Evolutionary conservation across 2,113 vertebrate species (phyloP).

Genomic region (Cygnus buccinator): DNA sequence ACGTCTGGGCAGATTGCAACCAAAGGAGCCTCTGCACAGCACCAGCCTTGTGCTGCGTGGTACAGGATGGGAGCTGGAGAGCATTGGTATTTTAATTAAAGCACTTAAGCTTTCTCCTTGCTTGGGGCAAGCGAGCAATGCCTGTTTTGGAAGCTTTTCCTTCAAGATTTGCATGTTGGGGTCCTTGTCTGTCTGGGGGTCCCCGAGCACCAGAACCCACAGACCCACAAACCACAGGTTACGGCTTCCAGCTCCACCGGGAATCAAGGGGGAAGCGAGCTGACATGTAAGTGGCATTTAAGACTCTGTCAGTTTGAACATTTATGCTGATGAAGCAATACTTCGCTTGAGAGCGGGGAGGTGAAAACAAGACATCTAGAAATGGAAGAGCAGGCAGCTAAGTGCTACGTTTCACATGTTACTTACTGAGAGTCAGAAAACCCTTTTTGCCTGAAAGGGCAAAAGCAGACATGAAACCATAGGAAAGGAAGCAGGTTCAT

Average conservation of each 20-base stretch:
- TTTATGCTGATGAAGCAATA: constrained; percentile 35
- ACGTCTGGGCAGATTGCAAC: neutral
- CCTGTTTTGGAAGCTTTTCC: neutral
- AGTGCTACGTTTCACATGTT: neutral
- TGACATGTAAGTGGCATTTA: neutral
- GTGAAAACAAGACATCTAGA: neutral
- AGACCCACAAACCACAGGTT: neutral
- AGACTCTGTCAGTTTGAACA: neutral
- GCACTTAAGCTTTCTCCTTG: neutral
- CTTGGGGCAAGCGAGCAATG: fast-evolving
- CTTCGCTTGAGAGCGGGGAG: neutral
- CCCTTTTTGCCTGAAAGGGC: neutral
- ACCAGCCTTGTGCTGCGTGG: neutral
- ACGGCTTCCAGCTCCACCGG: neutral
- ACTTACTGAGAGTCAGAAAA: neutral
- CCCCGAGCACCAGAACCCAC: neutral
- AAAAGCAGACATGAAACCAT: constrained; percentile 11
- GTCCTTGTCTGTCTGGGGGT: fast-evolving
- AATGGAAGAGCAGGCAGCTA: neutral
- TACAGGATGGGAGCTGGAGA: neutral
- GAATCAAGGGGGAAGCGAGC: neutral
- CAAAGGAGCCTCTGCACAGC: neutral
- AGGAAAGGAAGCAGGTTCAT: neutral
- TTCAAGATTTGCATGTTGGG: neutral
- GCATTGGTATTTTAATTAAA: neutral